Conservation (phyloP, 2,888 invertebrate genomes). For the Morpho deidamia region DNA sequence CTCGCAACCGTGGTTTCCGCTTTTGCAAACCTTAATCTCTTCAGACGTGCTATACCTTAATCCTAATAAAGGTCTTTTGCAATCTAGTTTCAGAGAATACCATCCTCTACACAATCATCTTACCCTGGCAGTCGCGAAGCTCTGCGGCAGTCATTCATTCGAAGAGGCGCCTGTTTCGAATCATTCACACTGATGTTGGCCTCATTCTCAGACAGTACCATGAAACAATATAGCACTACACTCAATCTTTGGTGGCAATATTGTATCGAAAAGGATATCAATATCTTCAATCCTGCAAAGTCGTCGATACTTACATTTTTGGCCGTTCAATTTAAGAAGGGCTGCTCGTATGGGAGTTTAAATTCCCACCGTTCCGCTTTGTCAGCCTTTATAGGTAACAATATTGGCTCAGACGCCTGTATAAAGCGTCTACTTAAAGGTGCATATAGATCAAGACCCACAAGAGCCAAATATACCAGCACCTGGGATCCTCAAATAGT, state of each 20-base stretch:
- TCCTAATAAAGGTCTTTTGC: constrained; percentile 16
- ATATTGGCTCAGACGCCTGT: constrained; percentile 21
- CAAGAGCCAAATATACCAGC: constrained; percentile 26
- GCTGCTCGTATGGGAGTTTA: constrained; percentile 21
- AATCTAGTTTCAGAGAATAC: constrained; percentile 23
- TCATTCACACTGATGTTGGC: constrained; percentile 19
- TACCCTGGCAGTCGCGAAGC: constrained; percentile 28
- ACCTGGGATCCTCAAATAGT: constrained; percentile 33
- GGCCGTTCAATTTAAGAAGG: constrained; percentile 16
- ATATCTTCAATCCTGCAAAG: constrained; percentile 13
- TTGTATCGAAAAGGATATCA: neutral
- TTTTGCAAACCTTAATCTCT: constrained; percentile 11
- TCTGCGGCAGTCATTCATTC: constrained; percentile 21
- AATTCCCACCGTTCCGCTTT: constrained; percentile 25
- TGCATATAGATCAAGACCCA: constrained; percentile 27
- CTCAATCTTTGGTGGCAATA: constrained; percentile 19
- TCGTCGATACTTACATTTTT: constrained; percentile 6
- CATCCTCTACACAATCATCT: constrained; percentile 19
- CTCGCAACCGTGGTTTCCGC: constrained; percentile 29
- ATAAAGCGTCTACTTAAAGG: constrained; percentile 22
- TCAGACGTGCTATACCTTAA: constrained; percentile 21
- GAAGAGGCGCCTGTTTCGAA: constrained; percentile 4
- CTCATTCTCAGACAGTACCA: constrained; percentile 19
- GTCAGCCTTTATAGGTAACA: constrained; percentile 20
- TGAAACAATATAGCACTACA: constrained; percentile 16